Conservation (phyloP, 2,888 invertebrate species). For the Fabriciana adippe region DNA sequence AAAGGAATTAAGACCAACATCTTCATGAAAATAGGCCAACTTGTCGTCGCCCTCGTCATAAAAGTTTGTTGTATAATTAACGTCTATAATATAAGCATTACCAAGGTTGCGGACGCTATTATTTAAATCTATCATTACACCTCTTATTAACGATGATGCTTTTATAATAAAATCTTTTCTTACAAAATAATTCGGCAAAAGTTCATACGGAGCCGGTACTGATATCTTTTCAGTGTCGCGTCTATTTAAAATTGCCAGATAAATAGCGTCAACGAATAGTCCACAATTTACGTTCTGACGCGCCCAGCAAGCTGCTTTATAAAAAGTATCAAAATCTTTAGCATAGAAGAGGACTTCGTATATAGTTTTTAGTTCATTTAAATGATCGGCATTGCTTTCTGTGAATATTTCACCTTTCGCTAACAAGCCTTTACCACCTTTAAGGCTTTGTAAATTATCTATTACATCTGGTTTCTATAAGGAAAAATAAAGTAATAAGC, state of each 20-base stretch:
- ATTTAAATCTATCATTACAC: slow-evolving; percentile 52
- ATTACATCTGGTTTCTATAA: slow-evolving; percentile 62
- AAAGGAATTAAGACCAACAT: slow-evolving; percentile 85
- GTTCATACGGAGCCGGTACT: slow-evolving; percentile 85
- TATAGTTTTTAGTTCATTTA: slow-evolving; percentile 60
- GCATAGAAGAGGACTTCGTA: slow-evolving; percentile 80
- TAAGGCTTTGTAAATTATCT: slow-evolving; percentile 55
- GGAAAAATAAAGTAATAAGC: slow-evolving; percentile 4
- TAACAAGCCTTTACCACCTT: slow-evolving; percentile 54
- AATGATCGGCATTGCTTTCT: slow-evolving; percentile 61
- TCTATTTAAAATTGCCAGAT: slow-evolving; percentile 81
- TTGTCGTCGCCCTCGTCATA: slow-evolving; percentile 77
- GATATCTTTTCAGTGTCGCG: slow-evolving; percentile 81
- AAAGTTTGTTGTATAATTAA: slow-evolving; percentile 68
- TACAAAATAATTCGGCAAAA: slow-evolving; percentile 86
- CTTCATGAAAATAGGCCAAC: slow-evolving; percentile 87
- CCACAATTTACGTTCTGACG: slow-evolving; percentile 84
- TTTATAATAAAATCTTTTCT: slow-evolving; percentile 82
- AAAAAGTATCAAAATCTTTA: slow-evolving; percentile 82
- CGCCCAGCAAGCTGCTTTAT: slow-evolving; percentile 81
- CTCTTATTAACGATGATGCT: slow-evolving; percentile 59
- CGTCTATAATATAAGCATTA: slow-evolving; percentile 63
- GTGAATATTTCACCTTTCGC: slow-evolving; percentile 68
- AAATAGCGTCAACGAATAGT: slow-evolving; percentile 83
- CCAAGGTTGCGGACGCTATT: slow-evolving; percentile 63